Evolutionary conservation across 2,888 invertebrate genomes (phyloP).

Genomic region (Mycogona germanica): DNA sequence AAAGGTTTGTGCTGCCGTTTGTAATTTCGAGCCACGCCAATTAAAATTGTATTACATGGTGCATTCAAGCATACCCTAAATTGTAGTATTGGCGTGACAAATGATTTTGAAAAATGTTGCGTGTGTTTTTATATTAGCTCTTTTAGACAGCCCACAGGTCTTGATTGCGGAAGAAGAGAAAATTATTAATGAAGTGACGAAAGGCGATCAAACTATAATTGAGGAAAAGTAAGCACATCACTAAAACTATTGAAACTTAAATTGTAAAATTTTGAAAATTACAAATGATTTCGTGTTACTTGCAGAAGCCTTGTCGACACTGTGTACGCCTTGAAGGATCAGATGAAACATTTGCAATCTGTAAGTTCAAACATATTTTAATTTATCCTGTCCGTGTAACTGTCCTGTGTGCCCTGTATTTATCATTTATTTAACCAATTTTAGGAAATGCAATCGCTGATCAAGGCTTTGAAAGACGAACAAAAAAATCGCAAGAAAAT

Average conservation of each 20-base stretch:
- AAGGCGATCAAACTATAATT: slow-evolving; percentile 35
- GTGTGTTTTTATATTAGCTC: slow-evolving; percentile 14
- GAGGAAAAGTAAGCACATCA: slow-evolving; percentile 38
- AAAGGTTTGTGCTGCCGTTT: neutral
- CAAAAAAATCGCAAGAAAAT: slow-evolving; percentile 42
- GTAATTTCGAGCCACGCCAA: neutral
- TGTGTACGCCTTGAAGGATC: slow-evolving; percentile 60
- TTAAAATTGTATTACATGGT: neutral
- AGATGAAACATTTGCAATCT: slow-evolving; percentile 49
- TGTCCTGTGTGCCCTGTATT: neutral
- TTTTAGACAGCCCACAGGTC: slow-evolving; percentile 36
- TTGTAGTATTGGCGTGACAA: neutral
- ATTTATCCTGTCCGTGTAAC: neutral
- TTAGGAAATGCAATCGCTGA: slow-evolving; percentile 37
- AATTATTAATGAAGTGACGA: slow-evolving; percentile 40
- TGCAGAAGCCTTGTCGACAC: slow-evolving; percentile 59
- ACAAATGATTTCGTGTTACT: slow-evolving; percentile 10
- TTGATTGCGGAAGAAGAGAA: slow-evolving; percentile 44
- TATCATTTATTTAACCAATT: too few species aligned
- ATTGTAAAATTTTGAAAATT: neutral
- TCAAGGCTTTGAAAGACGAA: slow-evolving; percentile 54
- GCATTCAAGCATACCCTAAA: too few species aligned
- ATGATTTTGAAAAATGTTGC: neutral
- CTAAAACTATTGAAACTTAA: neutral
- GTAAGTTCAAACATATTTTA: neutral